phyloP scores from a whole-genome alignment of 2,888 invertebrate species.

The Chironomus riparius region DNA sequence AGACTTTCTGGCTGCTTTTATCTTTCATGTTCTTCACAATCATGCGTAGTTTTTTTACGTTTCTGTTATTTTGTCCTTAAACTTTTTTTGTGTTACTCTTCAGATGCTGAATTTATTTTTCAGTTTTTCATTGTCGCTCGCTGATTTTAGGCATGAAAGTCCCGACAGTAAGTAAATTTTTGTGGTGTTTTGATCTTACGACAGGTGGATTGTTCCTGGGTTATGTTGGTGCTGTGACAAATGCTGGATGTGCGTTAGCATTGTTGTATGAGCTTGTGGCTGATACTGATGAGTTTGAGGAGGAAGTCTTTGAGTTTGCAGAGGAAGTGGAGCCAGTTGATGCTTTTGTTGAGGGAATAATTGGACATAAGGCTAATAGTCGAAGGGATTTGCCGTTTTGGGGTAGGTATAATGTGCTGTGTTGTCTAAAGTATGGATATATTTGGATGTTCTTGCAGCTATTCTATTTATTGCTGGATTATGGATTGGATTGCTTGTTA shows the following conservation, averaged over 20 bases:
- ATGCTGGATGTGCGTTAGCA: not conserved
- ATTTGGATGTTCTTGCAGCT: not conserved
- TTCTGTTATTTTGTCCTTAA: not conserved
- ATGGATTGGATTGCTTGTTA: not conserved
- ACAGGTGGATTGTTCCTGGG: not conserved
- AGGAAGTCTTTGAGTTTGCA: not conserved
- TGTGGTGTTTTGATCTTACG: not conserved
- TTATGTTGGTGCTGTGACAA: not conserved
- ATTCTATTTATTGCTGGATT: not conserved
- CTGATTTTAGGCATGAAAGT: not conserved
- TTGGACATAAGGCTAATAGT: not conserved
- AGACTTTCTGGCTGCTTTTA: not conserved
- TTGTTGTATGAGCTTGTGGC: not conserved
- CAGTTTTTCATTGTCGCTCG: not conserved
- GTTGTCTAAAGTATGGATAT: not conserved
- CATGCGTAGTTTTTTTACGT: not conserved
- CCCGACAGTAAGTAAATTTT: not conserved
- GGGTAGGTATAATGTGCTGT: not conserved
- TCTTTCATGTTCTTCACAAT: not conserved
- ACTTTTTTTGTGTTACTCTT: not conserved
- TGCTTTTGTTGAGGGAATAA: not conserved
- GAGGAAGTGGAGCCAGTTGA: not conserved
- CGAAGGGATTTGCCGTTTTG: not conserved
- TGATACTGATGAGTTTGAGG: not conserved
- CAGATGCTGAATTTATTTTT: not conserved